phyloP scores from a whole-genome alignment of 1,140 invertebrate genomes.

The Drosophila takahashii region DNA sequence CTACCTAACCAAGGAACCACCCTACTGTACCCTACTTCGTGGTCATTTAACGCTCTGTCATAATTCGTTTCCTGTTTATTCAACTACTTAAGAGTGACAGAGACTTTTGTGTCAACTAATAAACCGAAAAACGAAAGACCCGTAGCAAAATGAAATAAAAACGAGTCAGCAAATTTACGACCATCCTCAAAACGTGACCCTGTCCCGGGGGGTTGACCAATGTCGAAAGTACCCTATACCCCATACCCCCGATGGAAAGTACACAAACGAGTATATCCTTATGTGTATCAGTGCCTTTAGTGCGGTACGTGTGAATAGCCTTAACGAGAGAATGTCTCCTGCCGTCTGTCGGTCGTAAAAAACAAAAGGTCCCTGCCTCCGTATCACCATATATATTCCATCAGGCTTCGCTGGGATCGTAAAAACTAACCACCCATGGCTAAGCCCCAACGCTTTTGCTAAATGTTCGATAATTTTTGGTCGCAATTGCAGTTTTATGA shows the following conservation, averaged over 20 bases:
- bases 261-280: constrained; percentile 33
- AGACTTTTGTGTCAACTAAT: constrained; percentile 61
- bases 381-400: not conserved
- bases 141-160: constrained; percentile 42
- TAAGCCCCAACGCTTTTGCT: constrained; percentile 72
- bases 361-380: constrained; percentile 65
- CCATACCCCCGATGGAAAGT: constrained; percentile 1
- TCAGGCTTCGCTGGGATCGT: constrained; percentile 22
- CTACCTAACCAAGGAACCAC: constrained; percentile 13
- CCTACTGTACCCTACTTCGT: constrained; percentile 32
- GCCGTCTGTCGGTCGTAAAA: constrained; percentile 68
- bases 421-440: constrained; percentile 74
- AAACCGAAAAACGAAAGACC: constrained; percentile 48
- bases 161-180: constrained; percentile 57
- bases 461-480: constrained; percentile 81
- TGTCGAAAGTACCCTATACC: constrained; percentile 12
- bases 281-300: constrained; percentile 74
- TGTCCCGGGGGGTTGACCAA: constrained; percentile 43
- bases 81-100: constrained; percentile 56
- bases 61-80: constrained; percentile 54
- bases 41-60: constrained; percentile 60
- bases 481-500: constrained; percentile 79
- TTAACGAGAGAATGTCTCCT: constrained; percentile 45
- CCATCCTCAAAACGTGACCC: constrained; percentile 55
- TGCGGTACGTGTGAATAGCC: constrained; percentile 71